Evolutionary conservation across 2,113 vertebrate species (phyloP), one percentile per base, ranked within the genome.

Genomic region (Mastomys natalensis): DNA sequence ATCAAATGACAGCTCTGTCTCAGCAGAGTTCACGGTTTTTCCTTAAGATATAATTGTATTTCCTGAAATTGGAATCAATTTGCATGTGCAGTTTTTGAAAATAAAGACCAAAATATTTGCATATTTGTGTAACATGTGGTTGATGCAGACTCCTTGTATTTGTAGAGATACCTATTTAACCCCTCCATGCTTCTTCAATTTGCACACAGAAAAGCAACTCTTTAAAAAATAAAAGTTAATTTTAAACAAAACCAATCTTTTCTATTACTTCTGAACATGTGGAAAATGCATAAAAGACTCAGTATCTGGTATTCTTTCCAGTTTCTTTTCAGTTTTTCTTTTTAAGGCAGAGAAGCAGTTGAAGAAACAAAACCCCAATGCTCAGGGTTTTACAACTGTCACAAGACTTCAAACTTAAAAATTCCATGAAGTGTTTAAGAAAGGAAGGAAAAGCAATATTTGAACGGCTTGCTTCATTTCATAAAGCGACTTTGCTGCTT

Each of bases 401-500:
- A 92, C 31, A 86, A 88, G 95, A 58, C 19, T 96, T 91, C 62
- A 93, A 94, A 45, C 21, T 87, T 82, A 8, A 78, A 89, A 89
- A 45, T 62, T 95, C 94, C 94, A 24, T 82, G 96, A 93, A 84
- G 64, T 96, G 40, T 88, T 93, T 80, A 40, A 80, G 89, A 62
- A 62, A 97, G 95, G 31, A 96, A 81, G 66, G 96, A 84, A 53
- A 92, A 6, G 76, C 24, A 97, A 94, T 93, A 96, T 95, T 60
- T 95, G 95, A 88, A 89, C 40, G 70, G 45, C 51, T 95, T 92
- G 24, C 98, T 98, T 97, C 98, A 77, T 97, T 96, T 97, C 96
- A 95, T 94, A 86, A 97, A 98, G 97, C 93, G 89, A 37, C 64
- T 40, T 86, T 94, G 96, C 91, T 95, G 89, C 96, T 95, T 98